Percentiles rank a stretch among this genome's conserved stretches.
Evolutionary conservation across 2,113 vertebrate species (phyloP).

Genomic region (Melospiza melodia): DNA sequence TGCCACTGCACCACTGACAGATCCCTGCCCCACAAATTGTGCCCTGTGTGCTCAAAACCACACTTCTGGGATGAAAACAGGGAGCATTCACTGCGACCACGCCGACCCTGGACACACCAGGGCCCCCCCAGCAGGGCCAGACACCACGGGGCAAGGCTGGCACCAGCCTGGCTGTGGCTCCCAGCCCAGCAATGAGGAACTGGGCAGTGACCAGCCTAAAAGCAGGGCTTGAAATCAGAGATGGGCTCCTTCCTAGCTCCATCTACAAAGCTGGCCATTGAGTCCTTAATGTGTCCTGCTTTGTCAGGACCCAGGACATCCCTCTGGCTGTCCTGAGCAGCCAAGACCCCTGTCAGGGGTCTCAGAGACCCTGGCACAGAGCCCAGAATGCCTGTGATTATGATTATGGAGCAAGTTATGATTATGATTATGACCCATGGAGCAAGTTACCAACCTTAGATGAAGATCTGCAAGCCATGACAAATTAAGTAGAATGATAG

Average conservation of each 20-base stretch:
- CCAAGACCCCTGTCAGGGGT: too few relatives aligned
- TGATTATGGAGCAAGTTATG: too few relatives aligned
- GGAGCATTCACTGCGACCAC: neutral
- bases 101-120: neutral
- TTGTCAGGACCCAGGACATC: too few relatives aligned
- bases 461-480: too few relatives aligned
- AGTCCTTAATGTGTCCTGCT: neutral
- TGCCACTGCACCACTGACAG: neutral
- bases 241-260: neutral
- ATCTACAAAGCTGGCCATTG: neutral
- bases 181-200: neutral
- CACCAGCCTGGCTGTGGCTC: conserved; percentile 36
- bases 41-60: conserved; percentile 18
- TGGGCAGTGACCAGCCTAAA: conserved; percentile 7
- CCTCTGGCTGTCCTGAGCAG: too few relatives aligned
- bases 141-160: conserved; percentile 41
- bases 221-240: neutral
- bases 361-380: too few relatives aligned
- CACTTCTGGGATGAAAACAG: neutral
- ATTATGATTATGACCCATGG: too few relatives aligned
- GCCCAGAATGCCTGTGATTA: too few relatives aligned
- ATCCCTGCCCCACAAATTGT: conserved; percentile 3
- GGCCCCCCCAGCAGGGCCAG: conserved; percentile 2
- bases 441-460: too few relatives aligned
- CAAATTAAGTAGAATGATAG: too few relatives aligned